A percentile compares a stretch with the other conserved stretches of the same genome.
phyloP scores from a whole-genome alignment of 2,888 invertebrate species.

The Lasioglossum morio region DNA sequence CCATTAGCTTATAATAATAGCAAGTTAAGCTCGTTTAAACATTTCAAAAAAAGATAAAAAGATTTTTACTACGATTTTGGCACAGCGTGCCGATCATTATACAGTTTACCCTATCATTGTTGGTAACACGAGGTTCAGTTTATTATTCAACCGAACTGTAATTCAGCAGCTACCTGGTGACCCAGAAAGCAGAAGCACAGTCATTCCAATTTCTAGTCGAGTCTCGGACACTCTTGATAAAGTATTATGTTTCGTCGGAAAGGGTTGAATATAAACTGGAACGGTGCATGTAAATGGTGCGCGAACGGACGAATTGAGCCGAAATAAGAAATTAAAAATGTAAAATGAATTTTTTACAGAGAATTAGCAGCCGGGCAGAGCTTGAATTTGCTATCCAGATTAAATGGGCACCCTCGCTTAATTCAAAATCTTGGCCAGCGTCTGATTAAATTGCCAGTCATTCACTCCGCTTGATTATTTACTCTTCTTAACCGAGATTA shows the following conservation, averaged over 20 bases:
- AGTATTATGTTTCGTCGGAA: constrained; percentile 27
- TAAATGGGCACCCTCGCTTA: constrained; percentile 62
- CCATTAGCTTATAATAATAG: too few relatives aligned
- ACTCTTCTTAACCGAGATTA: constrained; percentile 73
- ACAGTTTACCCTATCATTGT: too few relatives aligned
- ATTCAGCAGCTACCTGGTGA: background rate
- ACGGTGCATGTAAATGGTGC: constrained; percentile 17
- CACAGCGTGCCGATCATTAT: too few relatives aligned
- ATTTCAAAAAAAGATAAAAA: too few relatives aligned
- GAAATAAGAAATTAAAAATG: constrained; percentile 53
- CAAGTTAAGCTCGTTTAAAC: too few relatives aligned
- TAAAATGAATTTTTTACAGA: constrained; percentile 45
- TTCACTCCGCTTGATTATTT: constrained; percentile 73
- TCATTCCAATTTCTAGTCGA: background rate
- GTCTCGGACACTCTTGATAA: constrained; percentile 24
- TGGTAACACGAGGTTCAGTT: background rate
- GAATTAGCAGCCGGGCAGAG: constrained; percentile 58
- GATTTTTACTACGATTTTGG: too few relatives aligned
- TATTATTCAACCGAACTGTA: constrained; percentile 10
- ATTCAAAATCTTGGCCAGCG: constrained; percentile 68
- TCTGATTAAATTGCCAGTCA: constrained; percentile 73
- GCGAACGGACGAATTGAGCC: constrained; percentile 36
- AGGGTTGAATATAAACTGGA: constrained; percentile 24
- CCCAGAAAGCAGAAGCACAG: background rate
- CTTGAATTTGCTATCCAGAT: constrained; percentile 65